Percentiles rank a stretch among this genome's conserved stretches.
Conservation (phyloP, 2,113 vertebrate genomes). For the Scomber colias region DNA sequence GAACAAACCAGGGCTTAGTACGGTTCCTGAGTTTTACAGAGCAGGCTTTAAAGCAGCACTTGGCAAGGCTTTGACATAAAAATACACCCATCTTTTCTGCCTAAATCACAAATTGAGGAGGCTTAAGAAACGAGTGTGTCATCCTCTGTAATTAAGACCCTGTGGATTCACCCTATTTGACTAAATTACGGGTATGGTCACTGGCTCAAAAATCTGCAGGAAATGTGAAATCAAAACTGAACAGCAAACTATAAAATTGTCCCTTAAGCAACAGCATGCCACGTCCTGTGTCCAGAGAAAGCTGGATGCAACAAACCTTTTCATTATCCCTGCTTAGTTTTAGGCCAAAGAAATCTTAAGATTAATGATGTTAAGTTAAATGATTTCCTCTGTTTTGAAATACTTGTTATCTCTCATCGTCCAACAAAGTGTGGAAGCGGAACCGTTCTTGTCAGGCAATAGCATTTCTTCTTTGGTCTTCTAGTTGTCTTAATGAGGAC, state of each 20-base stretch:
- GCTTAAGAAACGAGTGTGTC: constrained; percentile 57
- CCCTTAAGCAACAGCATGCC: constrained; percentile 17
- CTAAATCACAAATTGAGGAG: constrained; percentile 61
- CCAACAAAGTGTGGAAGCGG: too few relatives aligned
- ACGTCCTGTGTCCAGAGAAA: constrained; percentile 16
- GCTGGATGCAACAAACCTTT: constrained; percentile 3
- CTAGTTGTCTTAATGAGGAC: too few relatives aligned
- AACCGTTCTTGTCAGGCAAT: too few relatives aligned
- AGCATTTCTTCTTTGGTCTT: too few relatives aligned
- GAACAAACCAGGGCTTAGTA: constrained; percentile 52
- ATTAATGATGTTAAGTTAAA: background rate
- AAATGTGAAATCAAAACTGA: constrained; percentile 37
- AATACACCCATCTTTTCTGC: constrained; percentile 57
- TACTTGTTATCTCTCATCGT: too few relatives aligned
- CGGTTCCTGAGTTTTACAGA: constrained; percentile 60
- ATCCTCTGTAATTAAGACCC: constrained; percentile 67
- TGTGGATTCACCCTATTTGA: constrained; percentile 61
- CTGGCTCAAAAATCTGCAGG: constrained; percentile 34
- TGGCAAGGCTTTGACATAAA: constrained; percentile 53
- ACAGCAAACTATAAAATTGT: constrained; percentile 29
- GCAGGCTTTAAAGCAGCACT: constrained; percentile 52
- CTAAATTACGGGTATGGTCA: constrained; percentile 53
- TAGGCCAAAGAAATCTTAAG: background rate
- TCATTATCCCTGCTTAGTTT: constrained; percentile 13
- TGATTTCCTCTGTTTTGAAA: background rate